A percentile compares a stretch with the other conserved stretches of the same genome.
These are phyloP conservation scores for Orchesella cincta DNA, from an alignment of 1,140 invertebrate genomes.

Conservation along the genomic window DNA sequence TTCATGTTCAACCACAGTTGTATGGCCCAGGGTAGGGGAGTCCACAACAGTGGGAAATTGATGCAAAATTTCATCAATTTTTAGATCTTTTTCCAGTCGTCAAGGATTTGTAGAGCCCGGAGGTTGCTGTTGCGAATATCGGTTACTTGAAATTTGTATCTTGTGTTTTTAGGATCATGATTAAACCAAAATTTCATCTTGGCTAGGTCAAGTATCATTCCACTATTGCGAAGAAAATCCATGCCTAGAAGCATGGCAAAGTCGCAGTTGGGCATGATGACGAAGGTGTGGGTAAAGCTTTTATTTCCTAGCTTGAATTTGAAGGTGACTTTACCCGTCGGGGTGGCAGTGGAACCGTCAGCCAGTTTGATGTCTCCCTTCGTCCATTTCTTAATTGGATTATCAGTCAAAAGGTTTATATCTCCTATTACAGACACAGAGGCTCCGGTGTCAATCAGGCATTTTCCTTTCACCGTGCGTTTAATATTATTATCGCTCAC, in stretches of 20 bases:
- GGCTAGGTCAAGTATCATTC: background rate
- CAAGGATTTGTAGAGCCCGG: background rate
- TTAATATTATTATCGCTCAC: background rate
- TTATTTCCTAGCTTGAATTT: background rate
- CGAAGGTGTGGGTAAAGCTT: background rate
- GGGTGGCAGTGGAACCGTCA: background rate
- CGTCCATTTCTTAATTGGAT: background rate
- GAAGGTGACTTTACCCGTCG: background rate
- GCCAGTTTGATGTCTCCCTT: background rate
- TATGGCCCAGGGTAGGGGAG: background rate
- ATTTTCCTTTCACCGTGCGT: background rate
- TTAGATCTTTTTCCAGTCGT: background rate
- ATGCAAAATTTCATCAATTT: background rate
- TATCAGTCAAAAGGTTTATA: background rate
- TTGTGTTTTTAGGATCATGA: too few species aligned
- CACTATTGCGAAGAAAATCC: constrained; percentile 3
- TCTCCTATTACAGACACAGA: background rate
- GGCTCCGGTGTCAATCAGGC: background rate
- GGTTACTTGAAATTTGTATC: background rate
- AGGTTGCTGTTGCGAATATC: background rate
- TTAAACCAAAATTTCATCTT: background rate
- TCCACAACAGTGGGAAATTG: background rate
- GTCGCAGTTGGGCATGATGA: background rate
- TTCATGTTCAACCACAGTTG: background rate
- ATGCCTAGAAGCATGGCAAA: background rate